These are phyloP conservation scores for Nephrotoma appendiculata DNA, from an alignment of 2,888 invertebrate species.

Conservation along the genomic window DNA sequence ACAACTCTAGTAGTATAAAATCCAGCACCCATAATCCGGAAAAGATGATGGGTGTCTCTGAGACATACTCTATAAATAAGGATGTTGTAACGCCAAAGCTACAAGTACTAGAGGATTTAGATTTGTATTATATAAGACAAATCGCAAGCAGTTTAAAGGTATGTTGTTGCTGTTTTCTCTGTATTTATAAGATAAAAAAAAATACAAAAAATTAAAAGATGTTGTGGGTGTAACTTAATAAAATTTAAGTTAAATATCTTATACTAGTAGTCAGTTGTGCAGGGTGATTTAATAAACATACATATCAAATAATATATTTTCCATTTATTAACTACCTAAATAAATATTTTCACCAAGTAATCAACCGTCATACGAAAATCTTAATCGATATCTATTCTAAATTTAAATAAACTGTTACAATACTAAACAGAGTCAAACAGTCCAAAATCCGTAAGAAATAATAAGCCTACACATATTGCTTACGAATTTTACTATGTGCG, in stretches of 20 bases:
- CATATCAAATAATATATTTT: background rate
- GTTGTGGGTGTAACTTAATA: background rate
- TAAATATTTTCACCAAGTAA: no score
- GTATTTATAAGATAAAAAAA: background rate
- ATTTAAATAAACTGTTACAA: background rate
- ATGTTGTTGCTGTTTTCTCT: constrained; percentile 11
- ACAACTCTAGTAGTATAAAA: background rate
- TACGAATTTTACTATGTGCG: background rate
- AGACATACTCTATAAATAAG: constrained; percentile 5
- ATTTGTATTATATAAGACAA: constrained; percentile 39
- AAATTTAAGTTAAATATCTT: background rate
- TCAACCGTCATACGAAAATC: background rate
- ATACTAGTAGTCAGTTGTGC: background rate
- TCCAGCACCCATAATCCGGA: background rate
- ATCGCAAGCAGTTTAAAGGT: constrained; percentile 40
- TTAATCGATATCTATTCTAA: background rate
- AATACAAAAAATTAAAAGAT: background rate
- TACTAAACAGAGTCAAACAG: background rate
- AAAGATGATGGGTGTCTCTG: background rate
- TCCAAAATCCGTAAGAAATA: background rate
- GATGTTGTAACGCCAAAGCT: constrained; percentile 26
- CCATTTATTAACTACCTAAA: no score
- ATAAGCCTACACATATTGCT: background rate
- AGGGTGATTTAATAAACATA: background rate
- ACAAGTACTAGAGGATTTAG: constrained; percentile 37